These are phyloP conservation scores for Trachelipus rathkii DNA, from an alignment of 1,140 invertebrate genomes.

Conservation along the genomic window DNA sequence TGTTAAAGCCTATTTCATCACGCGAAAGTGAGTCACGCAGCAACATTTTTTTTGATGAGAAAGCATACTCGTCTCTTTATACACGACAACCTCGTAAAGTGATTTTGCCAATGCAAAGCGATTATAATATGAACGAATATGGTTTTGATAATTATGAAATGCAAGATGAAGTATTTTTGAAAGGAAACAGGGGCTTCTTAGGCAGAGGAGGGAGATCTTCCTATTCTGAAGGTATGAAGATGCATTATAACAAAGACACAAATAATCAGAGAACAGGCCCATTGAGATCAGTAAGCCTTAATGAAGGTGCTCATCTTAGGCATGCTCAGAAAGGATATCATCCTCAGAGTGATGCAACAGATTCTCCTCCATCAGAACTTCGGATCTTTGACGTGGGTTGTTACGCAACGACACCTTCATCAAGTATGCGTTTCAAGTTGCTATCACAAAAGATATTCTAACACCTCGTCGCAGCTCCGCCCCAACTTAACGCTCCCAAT, in stretches of 20 bases:
- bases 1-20: slow-evolving; percentile 79
- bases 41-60: not conserved
- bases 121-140: slow-evolving; percentile 57
- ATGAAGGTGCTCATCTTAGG: not conserved
- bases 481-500: slow-evolving; percentile 20
- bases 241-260: not conserved
- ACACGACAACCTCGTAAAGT: not conserved
- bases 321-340: not conserved
- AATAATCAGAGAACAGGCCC: not conserved
- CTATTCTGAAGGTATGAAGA: slow-evolving; percentile 1
- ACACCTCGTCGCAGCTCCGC: slow-evolving; percentile 37
- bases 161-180: slow-evolving; percentile 20
- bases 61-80: not conserved
- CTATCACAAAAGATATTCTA: slow-evolving; percentile 19
- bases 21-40: slow-evolving; percentile 56
- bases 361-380: slow-evolving; percentile 83
- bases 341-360: slow-evolving; percentile 54
- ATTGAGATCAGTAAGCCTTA: not conserved
- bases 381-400: slow-evolving; percentile 90
- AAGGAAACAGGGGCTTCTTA: slow-evolving; percentile 16
- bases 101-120: not conserved
- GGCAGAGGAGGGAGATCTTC: slow-evolving; percentile 4
- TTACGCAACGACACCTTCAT: slow-evolving; percentile 86
- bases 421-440: slow-evolving; percentile 55
- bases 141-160: not conserved